Base-by-base conservation (phyloP, 1,140 invertebrate genomes). In the Lordiphosa mommai region DNA sequence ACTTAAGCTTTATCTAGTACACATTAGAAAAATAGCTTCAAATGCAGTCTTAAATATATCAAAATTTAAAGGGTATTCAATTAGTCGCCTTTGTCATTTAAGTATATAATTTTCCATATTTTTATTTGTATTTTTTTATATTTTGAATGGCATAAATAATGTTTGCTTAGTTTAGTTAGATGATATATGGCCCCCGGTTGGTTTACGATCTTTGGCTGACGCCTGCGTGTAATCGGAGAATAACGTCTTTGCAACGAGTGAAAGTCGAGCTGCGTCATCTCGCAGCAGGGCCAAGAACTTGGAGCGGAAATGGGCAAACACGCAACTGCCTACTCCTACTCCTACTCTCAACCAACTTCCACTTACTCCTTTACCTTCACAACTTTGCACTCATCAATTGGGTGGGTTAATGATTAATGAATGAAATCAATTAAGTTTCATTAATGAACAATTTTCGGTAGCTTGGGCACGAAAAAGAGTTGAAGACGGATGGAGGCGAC, bases 341-440 rank as follows among this genome's bases (percentile, higher is more conserved):
- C 20, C 20, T 23, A 23, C 20, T 23, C 4, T 5, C 6, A 0
- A 27, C 23, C 23, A 1, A 7, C 23, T 7, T 5, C 23, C 23
- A 27, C 23, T 27, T 27, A 27, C 23, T 27, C 23, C 23, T 27
- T 27, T 27, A 27, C 23, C 23, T 27, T 27, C 23, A 7, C 23
- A 6, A 27, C 46, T 40, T 6, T 20, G 29, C 23, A 36, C 12
- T 61, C 27, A 32, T 27, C 23, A 27, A 27, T 27, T 44, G 32
- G 38, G 40, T 41, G 33, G 49, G 44, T 52, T 86, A 73, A 86
- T 86, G 82, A 86, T 86, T 86, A 86, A 86, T 86, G 82, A 86
- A 86, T 86, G 76, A 65, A 86, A 86, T 86, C 82, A 86, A 86
- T 86, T 86, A 82, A 86, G 69, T 82, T 86, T 86, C 82, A 86